Evolutionary conservation across 1,140 invertebrate species (phyloP).

Genomic region (Helicoverpa zea): DNA sequence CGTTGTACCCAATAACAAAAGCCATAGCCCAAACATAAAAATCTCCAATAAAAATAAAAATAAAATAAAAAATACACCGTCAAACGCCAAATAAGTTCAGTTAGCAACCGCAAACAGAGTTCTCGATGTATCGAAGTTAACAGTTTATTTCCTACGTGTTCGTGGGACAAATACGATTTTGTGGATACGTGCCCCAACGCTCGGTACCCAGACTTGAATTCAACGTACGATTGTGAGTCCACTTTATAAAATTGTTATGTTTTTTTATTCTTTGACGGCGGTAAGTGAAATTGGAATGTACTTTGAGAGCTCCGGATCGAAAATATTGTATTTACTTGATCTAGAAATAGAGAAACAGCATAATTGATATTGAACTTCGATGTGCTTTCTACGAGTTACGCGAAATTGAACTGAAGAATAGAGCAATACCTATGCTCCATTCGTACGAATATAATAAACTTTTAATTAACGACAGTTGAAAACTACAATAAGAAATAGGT

Average conservation of each 20-base stretch:
- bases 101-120: constrained; percentile 34
- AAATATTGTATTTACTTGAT: constrained; percentile 22
- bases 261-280: constrained; percentile 26
- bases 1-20: no score
- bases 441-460: no score
- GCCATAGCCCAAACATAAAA: not conserved
- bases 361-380: not conserved
- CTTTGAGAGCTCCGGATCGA: constrained; percentile 17
- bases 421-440: not conserved
- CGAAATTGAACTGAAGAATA: not conserved
- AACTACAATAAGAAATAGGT: no score
- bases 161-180: constrained; percentile 69
- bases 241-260: constrained; percentile 43
- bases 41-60: constrained; percentile 5
- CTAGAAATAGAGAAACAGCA: constrained; percentile 13
- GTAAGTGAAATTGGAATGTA: constrained; percentile 41
- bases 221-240: constrained; percentile 19
- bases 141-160: constrained; percentile 70
- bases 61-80: constrained; percentile 45
- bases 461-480: no score
- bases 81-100: constrained; percentile 47
- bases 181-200: constrained; percentile 60
- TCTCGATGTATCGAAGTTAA: constrained; percentile 64
- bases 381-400: not conserved
- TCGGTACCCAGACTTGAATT: constrained; percentile 41